A percentile compares a stretch with the other conserved stretches of the same genome.
These are phyloP conservation scores for Megamerina dolium DNA, from an alignment of 2,888 invertebrate genomes.

Conservation along the genomic window DNA sequence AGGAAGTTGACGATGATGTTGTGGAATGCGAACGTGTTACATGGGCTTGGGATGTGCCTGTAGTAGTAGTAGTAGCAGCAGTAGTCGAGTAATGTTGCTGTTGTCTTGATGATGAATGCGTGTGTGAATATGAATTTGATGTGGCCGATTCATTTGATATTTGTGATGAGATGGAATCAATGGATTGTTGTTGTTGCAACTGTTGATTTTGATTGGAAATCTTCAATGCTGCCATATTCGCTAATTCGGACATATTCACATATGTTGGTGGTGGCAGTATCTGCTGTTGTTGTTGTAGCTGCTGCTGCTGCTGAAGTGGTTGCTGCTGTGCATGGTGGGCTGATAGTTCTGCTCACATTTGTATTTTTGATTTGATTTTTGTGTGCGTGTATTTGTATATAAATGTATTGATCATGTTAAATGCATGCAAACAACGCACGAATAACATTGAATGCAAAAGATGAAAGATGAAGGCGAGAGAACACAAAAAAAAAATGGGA, in stretches of 20 bases:
- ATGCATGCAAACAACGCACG: slow-evolving; percentile 10
- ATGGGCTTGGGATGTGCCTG: no score
- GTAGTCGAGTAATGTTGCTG: slow-evolving; percentile 12
- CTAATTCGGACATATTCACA: slow-evolving; percentile 87
- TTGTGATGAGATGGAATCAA: slow-evolving; percentile 46
- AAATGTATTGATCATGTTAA: background rate
- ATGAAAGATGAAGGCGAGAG: slow-evolving; percentile 17
- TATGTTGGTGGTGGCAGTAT: slow-evolving; percentile 65
- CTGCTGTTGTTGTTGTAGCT: slow-evolving; percentile 27
- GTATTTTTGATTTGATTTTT: slow-evolving; percentile 3
- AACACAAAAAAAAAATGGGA: slow-evolving; percentile 20
- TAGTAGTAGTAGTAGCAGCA: slow-evolving; percentile 7
- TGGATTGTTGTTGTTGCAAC: slow-evolving; percentile 53
- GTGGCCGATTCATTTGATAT: slow-evolving; percentile 42
- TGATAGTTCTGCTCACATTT: slow-evolving; percentile 36
- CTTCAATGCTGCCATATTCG: slow-evolving; percentile 72
- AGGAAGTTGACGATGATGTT: slow-evolving; percentile 37
- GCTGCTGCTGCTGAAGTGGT: slow-evolving; percentile 26
- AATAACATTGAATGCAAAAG: slow-evolving; percentile 5
- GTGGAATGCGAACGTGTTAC: slow-evolving; percentile 41
- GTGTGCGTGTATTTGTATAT: slow-evolving; percentile 6
- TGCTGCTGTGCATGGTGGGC: slow-evolving; percentile 42
- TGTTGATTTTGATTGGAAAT: slow-evolving; percentile 54
- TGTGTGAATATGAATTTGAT: slow-evolving; percentile 22
- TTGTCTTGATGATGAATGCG: slow-evolving; percentile 20